Conservation (phyloP, 2,888 invertebrate genomes). For the Acanthococcus lagerstroemiae region DNA sequence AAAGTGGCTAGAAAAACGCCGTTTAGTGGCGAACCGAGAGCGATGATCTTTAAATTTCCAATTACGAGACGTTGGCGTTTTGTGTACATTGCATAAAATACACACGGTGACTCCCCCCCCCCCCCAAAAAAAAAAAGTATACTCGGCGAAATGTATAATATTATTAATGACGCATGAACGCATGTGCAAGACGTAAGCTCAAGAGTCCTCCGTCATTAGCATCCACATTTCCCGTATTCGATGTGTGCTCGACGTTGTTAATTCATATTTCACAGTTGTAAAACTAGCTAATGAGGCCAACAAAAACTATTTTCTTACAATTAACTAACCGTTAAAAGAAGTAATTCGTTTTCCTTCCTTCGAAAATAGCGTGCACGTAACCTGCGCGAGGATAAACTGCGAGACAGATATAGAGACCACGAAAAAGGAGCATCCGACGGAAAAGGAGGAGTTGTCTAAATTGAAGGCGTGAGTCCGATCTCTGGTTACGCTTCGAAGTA, state of each 20-base stretch:
- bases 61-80: neutral
- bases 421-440: no score
- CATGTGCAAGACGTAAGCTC: conserved; percentile 23
- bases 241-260: conserved; percentile 21
- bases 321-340: conserved; percentile 31
- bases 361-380: no score
- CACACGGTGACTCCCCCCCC: neutral
- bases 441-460: no score
- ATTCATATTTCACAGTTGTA: conserved; percentile 31
- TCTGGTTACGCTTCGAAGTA: no score
- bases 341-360: conserved; percentile 22
- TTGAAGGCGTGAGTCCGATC: no score
- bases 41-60: neutral
- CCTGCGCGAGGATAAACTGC: no score
- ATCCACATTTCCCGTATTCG: neutral
- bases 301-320: conserved; percentile 31
- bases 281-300: conserved; percentile 29
- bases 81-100: neutral
- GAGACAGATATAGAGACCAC: no score
- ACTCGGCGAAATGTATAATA: conserved; percentile 17
- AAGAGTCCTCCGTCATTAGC: conserved; percentile 28
- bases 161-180: conserved; percentile 28
- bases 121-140: neutral
- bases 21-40: neutral
- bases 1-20: neutral